A percentile compares a stretch with the other conserved stretches of the same genome.
Evolutionary conservation across 2,888 invertebrate species (phyloP).

Genomic region (Drosophila multiciliata): DNA sequence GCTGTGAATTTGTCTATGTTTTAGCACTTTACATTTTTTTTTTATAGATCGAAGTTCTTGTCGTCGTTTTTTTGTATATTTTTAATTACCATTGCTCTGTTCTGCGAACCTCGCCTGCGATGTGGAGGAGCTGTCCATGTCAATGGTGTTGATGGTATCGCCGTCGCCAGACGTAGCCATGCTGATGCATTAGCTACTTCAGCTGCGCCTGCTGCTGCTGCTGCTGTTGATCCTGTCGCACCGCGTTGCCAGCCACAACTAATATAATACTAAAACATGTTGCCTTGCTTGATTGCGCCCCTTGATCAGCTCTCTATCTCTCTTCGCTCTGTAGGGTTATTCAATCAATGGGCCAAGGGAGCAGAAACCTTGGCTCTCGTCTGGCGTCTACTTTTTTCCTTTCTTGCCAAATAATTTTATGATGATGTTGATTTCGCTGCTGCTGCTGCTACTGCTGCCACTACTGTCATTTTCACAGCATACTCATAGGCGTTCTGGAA

Average conservation of each 20-base stretch:
- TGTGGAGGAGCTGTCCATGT: conserved; percentile 89
- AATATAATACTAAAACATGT: conserved; percentile 66
- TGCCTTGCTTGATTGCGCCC: conserved; percentile 27
- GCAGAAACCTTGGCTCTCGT: conserved; percentile 71
- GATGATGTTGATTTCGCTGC: conserved; percentile 69
- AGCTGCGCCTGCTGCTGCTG: conserved; percentile 23
- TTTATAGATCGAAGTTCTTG: not conserved
- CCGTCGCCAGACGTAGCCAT: conserved; percentile 90
- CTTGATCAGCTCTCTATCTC: conserved; percentile 7
- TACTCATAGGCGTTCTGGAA: conserved; percentile 74
- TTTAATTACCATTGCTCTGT: conserved; percentile 80
- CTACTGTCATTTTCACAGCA: conserved; percentile 79
- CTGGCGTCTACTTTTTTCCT: conserved; percentile 61
- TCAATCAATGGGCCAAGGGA: conserved; percentile 69
- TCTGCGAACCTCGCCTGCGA: conserved; percentile 87
- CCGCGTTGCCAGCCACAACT: conserved; percentile 34
- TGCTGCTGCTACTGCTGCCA: conserved; percentile 57
- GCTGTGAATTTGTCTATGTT: conserved; percentile 21
- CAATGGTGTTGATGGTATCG: conserved; percentile 92
- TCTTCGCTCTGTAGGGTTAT: conserved; percentile 47
- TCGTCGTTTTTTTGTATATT: not conserved
- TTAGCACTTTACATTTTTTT: conserved; percentile 20
- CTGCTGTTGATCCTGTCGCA: conserved; percentile 15
- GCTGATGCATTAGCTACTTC: conserved; percentile 81
- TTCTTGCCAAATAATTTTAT: conserved; percentile 46